These are phyloP conservation scores for Hoplostethus atlanticus DNA, from an alignment of 2,797 vertebrate species.

Conservation along the genomic window DNA sequence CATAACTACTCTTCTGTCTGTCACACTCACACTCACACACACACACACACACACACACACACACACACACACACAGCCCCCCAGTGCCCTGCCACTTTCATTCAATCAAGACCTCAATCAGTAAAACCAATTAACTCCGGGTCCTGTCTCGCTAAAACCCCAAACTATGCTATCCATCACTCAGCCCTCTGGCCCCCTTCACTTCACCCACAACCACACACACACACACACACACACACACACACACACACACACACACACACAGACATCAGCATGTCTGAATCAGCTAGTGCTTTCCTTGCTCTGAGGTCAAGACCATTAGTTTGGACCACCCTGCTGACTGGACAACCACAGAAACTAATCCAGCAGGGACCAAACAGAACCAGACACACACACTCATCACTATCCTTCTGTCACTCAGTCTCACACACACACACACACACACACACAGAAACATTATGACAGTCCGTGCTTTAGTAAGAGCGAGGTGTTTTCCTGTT, in stretches of 20 bases:
- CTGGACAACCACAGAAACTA: background rate
- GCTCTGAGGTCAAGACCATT: background rate
- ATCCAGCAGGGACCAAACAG: background rate
- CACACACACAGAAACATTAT: background rate
- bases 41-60: background rate
- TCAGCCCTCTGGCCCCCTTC: background rate
- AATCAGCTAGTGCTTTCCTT: background rate
- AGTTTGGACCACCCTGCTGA: background rate
- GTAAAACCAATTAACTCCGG: slow-evolving; percentile 5
- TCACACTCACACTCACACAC: background rate
- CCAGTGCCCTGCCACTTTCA: background rate
- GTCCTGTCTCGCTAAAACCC: background rate
- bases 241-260: background rate
- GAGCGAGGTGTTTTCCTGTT: too few relatives aligned
- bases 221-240: slow-evolving; percentile 7
- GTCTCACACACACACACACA: background rate
- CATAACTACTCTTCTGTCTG: too few relatives aligned
- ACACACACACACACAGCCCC: too few relatives aligned
- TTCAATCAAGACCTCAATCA: slow-evolving; percentile 23
- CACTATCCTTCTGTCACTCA: background rate
- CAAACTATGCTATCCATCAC: slow-evolving; percentile 16
- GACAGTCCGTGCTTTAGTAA: too few relatives aligned
- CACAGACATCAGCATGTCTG: background rate
- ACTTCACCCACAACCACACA: background rate
- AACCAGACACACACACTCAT: too few relatives aligned